Conservation (phyloP, 2,113 vertebrate species). For the Xenus cinereus region DNA sequence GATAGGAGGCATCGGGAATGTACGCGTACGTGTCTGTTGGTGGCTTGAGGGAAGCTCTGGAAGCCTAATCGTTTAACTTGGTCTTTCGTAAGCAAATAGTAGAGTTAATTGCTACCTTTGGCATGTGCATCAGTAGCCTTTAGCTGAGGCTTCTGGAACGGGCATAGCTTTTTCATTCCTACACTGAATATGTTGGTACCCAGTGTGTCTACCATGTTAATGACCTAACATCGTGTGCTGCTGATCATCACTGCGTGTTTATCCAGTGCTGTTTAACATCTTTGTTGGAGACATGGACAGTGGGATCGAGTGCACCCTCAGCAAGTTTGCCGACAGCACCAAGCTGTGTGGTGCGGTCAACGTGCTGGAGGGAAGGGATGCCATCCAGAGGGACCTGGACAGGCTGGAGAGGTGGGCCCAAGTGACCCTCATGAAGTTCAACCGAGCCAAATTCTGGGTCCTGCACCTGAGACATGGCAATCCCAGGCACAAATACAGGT, state of each 20-base stretch:
- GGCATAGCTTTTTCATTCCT: not conserved
- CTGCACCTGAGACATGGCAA: no score
- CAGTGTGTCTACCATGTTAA: not conserved
- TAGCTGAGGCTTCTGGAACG: not conserved
- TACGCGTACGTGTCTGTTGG: not conserved
- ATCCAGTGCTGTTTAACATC: no score
- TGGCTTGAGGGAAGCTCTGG: not conserved
- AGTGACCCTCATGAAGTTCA: no score
- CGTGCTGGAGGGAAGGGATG: no score
- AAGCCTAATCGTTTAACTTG: not conserved
- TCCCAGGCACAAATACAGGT: no score
- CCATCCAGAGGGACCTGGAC: no score
- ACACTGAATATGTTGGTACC: not conserved
- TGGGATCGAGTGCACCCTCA: no score
- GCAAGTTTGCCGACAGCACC: no score
- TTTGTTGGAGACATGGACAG: no score
- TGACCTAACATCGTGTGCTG: not conserved
- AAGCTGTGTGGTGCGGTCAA: no score
- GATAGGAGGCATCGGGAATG: not conserved
- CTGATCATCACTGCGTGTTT: not conserved
- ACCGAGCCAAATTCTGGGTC: no score
- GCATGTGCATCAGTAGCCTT: not conserved
- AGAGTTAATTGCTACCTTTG: conserved; percentile 1
- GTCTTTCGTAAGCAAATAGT: not conserved
- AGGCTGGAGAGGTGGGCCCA: no score